Base-by-base conservation (phyloP, 2,888 invertebrate species). In the Drosophila neonasuta region DNA sequence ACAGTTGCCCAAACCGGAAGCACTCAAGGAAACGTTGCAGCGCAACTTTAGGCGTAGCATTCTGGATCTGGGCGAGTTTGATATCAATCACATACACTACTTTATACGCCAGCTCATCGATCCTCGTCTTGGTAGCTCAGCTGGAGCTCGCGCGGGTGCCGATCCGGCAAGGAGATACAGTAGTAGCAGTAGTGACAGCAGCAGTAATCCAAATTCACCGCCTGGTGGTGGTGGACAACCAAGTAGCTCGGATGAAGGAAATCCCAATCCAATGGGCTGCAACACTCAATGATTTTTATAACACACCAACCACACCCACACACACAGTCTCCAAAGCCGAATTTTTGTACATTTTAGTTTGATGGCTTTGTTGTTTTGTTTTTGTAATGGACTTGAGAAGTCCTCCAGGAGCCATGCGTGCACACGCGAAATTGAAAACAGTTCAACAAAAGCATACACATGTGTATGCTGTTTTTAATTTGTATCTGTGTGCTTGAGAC, bases 41-140 rank as follows among this genome's bases (percentile, higher is more conserved):
- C 84, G 86, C 1, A 91, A 91, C 64, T 78, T 90, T 6, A 51
- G 71, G 15, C 77, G 54, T 71, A 86, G 68, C 75, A 79, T 63
- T 66, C 64, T 55, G 71, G 80, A 50, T 42, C 76, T 52, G 42
- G 78, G 74, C 30, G 78, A 82, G 13, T 82, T 87, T 62, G 87
- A 88, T 59, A 81, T 88, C 55, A 76, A 85, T 46, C 88, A 89
- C 17, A 86, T 90, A 58, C 88, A 88, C 54, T 82, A 88, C 68
- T 89, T 90, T 50, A 85, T 91, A 11, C 83, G 90, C 2, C 87
- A 88, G 64, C 86, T 89, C 15, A 68, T 90, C 11, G 63, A 85
- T 4, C 79, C 76, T 8, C 77, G 75, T 11, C 75, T 74, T 2
- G n/a, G n/a, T 7, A 3, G 36, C 17, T 46, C 1, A 20, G n/a